Conservation (phyloP, 30 jellyfish, hydroid and myxozoan species). For the Pelagia noctiluca region DNA sequence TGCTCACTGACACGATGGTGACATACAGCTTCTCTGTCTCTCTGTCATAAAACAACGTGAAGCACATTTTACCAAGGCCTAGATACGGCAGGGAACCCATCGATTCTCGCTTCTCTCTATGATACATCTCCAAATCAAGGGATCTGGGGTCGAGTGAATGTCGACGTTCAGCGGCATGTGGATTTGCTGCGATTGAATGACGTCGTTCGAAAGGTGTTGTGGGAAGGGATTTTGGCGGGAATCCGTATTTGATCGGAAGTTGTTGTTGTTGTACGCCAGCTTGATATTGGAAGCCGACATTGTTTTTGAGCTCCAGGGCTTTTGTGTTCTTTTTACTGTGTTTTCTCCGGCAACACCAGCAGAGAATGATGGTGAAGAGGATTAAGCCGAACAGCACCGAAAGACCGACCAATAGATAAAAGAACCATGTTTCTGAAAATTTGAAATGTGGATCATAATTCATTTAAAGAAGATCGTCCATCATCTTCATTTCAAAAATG, state of each 20-base stretch:
- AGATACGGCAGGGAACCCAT: conserved; percentile 73
- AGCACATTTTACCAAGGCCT: conserved; percentile 86
- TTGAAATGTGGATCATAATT: too few species aligned
- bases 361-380: conserved; percentile 36
- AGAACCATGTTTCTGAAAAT: conserved; percentile 63
- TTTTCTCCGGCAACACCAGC: conserved; percentile 69
- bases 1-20: conserved; percentile 42
- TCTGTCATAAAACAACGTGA: conserved; percentile 67
- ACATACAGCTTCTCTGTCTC: conserved; percentile 75
- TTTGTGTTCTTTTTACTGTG: background rate
- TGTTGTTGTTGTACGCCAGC: conserved; percentile 79
- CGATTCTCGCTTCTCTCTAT: conserved; percentile 71
- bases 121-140: conserved; percentile 74
- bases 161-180: conserved; percentile 38
- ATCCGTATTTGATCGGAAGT: conserved; percentile 38
- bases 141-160: conserved; percentile 80
- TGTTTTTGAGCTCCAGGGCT: conserved; percentile 46
- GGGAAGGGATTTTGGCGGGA: conserved; percentile 51
- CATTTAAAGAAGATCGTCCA: too few species aligned
- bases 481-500: too few species aligned
- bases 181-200: conserved; percentile 8
- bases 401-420: conserved; percentile 46
- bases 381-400: conserved; percentile 54
- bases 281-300: conserved; percentile 53
- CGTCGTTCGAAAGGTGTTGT: conserved; percentile 59